Evolutionary conservation across 2,888 invertebrate genomes (phyloP).

Genomic region (Habrosyne pyritoides): DNA sequence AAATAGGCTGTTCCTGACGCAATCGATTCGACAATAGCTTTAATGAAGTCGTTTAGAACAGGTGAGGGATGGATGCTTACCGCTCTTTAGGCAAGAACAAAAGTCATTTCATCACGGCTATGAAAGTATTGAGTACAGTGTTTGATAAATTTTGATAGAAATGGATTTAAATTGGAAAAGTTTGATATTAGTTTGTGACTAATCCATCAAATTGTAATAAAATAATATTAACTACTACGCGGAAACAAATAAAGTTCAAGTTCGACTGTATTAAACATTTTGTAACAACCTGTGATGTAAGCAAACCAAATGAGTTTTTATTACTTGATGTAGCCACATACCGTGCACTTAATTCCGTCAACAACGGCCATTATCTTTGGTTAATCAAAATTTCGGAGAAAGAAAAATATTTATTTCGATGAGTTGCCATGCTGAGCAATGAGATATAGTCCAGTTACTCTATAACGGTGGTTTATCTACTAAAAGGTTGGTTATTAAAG

Average conservation of each 20-base stretch:
- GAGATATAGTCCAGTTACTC: conserved; percentile 27
- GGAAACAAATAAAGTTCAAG: conserved; percentile 9
- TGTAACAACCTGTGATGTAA: not conserved
- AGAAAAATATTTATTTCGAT: not conserved
- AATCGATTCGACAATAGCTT: conserved; percentile 18
- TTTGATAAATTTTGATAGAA: not conserved
- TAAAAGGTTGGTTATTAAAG: conserved; percentile 43
- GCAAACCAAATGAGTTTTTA: not conserved
- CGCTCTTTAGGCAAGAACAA: not conserved
- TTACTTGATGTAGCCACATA: not conserved
- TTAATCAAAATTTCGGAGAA: not conserved
- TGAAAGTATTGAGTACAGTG: not conserved
- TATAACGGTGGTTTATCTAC: conserved; percentile 29
- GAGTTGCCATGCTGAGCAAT: not conserved
- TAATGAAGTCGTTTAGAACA: conserved; percentile 11
- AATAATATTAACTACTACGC: conserved; percentile 1
- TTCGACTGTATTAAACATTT: not conserved
- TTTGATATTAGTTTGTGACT: not conserved
- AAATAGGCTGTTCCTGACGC: conserved; percentile 30
- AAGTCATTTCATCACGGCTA: not conserved
- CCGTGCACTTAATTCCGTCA: too few species aligned
- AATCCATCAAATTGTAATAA: too few species aligned
- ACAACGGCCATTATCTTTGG: too few species aligned
- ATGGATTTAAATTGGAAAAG: not conserved
- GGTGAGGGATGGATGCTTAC: not conserved